Percentiles rank a stretch among this genome's conserved stretches.
phyloP scores from a whole-genome alignment of 2,888 invertebrate species.

The Leucophenga montana region DNA sequence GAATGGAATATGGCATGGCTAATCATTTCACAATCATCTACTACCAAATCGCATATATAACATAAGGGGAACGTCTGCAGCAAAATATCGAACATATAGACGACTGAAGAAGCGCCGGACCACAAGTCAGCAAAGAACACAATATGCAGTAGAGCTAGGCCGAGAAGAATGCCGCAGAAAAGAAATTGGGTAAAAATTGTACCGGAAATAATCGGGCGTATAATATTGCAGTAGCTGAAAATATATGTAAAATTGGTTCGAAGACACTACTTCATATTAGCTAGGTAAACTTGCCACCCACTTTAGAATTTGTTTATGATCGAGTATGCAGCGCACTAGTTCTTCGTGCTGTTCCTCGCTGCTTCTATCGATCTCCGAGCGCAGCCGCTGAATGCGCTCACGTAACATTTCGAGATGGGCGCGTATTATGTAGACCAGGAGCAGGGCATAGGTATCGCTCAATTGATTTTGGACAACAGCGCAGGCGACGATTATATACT shows the following conservation, averaged over 20 bases:
- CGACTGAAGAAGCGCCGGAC: conserved; percentile 50
- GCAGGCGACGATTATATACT: conserved; percentile 52
- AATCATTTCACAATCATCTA: conserved; percentile 55
- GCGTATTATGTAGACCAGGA: conserved; percentile 53
- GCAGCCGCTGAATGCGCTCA: conserved; percentile 49
- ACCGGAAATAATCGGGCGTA: conserved; percentile 58
- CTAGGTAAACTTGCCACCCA: conserved; percentile 39
- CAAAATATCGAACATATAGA: conserved; percentile 49
- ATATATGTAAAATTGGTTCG: neutral
- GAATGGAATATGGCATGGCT: conserved; percentile 56
- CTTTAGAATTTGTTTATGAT: conserved; percentile 61
- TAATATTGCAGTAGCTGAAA: conserved; percentile 47
- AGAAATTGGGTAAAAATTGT: conserved; percentile 62
- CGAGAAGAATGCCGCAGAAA: conserved; percentile 52
- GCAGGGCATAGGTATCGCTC: conserved; percentile 51
- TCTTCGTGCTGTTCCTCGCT: conserved; percentile 54
- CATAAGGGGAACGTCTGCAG: conserved; percentile 61
- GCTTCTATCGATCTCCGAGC: conserved; percentile 39
- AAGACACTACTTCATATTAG: neutral
- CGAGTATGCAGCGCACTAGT: conserved; percentile 54
- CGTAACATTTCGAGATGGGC: conserved; percentile 52
- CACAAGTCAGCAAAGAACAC: conserved; percentile 52
- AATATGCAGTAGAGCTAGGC: conserved; percentile 56
- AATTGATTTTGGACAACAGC: conserved; percentile 57
- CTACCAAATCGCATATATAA: conserved; percentile 57